Conservation (phyloP, 2,888 invertebrate species). For the Ectemnius cavifrons region DNA sequence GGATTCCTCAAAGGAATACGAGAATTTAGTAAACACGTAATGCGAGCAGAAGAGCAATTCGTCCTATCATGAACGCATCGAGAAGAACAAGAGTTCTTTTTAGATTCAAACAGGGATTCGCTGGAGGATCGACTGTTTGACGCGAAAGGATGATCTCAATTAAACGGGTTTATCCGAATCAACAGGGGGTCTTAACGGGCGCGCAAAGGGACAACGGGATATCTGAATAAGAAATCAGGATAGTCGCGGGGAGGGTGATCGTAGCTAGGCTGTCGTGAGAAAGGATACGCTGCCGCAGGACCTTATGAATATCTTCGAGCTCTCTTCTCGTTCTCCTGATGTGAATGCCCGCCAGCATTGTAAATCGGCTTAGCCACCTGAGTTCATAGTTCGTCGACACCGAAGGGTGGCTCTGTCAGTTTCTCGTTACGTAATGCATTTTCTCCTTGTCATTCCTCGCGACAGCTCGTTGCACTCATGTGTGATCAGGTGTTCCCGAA, state of each 20-base stretch:
- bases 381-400: constrained; percentile 53
- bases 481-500: constrained; percentile 47
- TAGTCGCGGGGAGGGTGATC: constrained; percentile 45
- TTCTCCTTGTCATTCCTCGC: constrained; percentile 14
- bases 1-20: too few species aligned
- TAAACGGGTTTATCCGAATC: constrained; percentile 74
- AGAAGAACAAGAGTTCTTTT: too few species aligned
- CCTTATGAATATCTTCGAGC: constrained; percentile 59
- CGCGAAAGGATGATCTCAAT: constrained; percentile 71
- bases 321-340: constrained; percentile 36
- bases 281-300: constrained; percentile 56
- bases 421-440: constrained; percentile 48
- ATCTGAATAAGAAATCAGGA: constrained; percentile 69
- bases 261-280: constrained; percentile 61
- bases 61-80: too few species aligned
- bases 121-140: constrained; percentile 52
- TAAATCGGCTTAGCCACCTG: constrained; percentile 64
- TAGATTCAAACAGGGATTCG: too few species aligned
- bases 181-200: constrained; percentile 68
- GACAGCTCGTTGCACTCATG: constrained; percentile 15
- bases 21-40: background rate
- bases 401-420: constrained; percentile 48
- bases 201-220: constrained; percentile 59
- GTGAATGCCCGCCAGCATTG: constrained; percentile 55
- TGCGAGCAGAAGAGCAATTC: background rate